Evolutionary conservation across 2,113 vertebrate genomes (phyloP).

Genomic region (Falcunculus frontatus): DNA sequence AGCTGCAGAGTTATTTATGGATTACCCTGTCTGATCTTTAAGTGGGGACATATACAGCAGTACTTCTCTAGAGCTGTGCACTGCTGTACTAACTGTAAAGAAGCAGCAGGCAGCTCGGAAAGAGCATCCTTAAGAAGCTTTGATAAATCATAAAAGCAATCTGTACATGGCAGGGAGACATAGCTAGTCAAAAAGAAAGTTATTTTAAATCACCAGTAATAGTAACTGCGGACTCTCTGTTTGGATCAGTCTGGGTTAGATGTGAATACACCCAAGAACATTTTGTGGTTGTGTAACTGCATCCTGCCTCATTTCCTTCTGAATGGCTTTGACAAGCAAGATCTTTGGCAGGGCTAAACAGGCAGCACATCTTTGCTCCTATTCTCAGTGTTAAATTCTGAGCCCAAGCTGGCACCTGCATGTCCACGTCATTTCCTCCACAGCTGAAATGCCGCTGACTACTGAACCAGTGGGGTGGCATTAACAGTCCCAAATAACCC

Average conservation of each 20-base stretch:
- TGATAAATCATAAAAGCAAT: constrained; percentile 40
- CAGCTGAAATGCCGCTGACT: not conserved
- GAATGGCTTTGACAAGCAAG: not conserved
- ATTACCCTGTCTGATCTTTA: constrained; percentile 22
- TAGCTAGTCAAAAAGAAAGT: not conserved
- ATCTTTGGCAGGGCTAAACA: not conserved
- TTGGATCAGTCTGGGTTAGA: not conserved
- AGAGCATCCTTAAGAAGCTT: constrained; percentile 29
- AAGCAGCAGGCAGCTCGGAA: constrained; percentile 1
- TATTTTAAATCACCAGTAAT: constrained; percentile 9
- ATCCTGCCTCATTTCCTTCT: not conserved
- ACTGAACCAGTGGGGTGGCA: not conserved
- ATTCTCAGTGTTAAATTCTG: not conserved
- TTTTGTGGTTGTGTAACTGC: not conserved
- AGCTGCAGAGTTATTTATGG: constrained; percentile 12
- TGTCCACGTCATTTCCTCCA: not conserved
- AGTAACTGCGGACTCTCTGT: not conserved
- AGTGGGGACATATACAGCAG: not conserved
- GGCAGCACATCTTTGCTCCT: not conserved
- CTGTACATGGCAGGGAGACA: not conserved
- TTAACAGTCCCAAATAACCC: not conserved
- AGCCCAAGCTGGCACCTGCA: not conserved
- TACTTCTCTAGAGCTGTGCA: not conserved
- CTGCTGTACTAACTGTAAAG: not conserved
- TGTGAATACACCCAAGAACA: not conserved